These are phyloP conservation scores for Blomia tropicalis DNA, from an alignment of 2,888 invertebrate genomes.

Conservation along the genomic window DNA sequence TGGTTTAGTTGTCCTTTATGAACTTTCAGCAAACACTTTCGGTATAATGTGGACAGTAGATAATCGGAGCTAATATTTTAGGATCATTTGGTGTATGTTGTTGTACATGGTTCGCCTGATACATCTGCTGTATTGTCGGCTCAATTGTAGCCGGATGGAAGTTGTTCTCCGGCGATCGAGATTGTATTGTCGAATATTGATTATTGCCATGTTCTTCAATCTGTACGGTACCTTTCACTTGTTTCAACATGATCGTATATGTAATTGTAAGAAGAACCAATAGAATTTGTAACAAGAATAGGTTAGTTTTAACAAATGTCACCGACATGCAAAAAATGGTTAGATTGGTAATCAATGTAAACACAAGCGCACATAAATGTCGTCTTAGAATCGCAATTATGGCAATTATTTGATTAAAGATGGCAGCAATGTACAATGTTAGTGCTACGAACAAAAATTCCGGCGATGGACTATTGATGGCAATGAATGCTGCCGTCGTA, in stretches of 20 bases:
- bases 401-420: slow-evolving; percentile 8
- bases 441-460: slow-evolving; percentile 9
- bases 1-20: too few species aligned
- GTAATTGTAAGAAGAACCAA: neutral
- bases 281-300: neutral
- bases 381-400: neutral
- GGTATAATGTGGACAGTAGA: slow-evolving; percentile 9
- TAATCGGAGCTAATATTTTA: slow-evolving; percentile 9
- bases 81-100: neutral
- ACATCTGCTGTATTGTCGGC: neutral
- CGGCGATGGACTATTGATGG: slow-evolving; percentile 1
- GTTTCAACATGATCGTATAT: slow-evolving; percentile 3
- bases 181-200: neutral
- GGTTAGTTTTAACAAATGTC: slow-evolving; percentile 4
- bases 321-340: slow-evolving; percentile 1
- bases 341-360: slow-evolving; percentile 2
- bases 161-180: neutral
- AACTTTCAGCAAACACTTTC: slow-evolving; percentile 4
- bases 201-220: neutral
- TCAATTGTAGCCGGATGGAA: neutral
- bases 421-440: neutral
- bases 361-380: neutral
- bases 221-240: neutral
- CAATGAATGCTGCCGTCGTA: neutral
- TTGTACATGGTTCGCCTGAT: neutral